Evolutionary conservation across 2,888 invertebrate species (phyloP), one percentile per base, ranked within the genome.

Genomic region (Drosophila subquinaria): DNA sequence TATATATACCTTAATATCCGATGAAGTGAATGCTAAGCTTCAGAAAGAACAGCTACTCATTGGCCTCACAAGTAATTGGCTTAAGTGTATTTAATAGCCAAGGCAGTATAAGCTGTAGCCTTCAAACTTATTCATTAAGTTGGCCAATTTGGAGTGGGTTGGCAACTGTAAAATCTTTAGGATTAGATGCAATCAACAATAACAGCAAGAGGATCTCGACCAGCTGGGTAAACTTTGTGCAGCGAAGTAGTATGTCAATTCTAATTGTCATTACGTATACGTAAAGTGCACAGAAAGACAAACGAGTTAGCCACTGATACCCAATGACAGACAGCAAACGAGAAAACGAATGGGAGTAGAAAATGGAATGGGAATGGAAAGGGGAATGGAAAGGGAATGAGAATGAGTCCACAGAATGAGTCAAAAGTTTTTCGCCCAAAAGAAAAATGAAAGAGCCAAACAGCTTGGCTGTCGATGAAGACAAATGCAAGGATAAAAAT

Each of bases 111-210:
- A 50, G 45, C 33, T 70, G 23, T 36, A 70, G 61, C 43, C 53
- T 70, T 60, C 45, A 68, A 56, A 48, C 71, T 74, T 69, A 68
- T 85, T 89, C 89, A 89, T 88, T 85, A 85, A 61, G 66, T 53
- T 45, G 35, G 20, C 62, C 67, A 76, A 79, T 35, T 74, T 69
- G 70, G 27, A 20, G 40, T 35, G 35, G 52, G 53, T 6, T 69
- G 43, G 77, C 69, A 64, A 86, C 83, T 82, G 77, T 88, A 82
- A 89, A 85, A 89, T 88, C 84, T 88, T 64, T 13, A 11, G 88
- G 89, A 89, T 85, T 89, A 85, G 89, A 88, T 88, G 84, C 84
- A 89, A 85, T 85, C 89, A 89, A 89, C 89, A 84, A 84, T 89
- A 84, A 84, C 82, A 89, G 76, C 71, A 77, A 38, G 56, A 51